Evolutionary conservation across 2,113 vertebrate genomes (phyloP).

Genomic region (Miniopterus natalensis): DNA sequence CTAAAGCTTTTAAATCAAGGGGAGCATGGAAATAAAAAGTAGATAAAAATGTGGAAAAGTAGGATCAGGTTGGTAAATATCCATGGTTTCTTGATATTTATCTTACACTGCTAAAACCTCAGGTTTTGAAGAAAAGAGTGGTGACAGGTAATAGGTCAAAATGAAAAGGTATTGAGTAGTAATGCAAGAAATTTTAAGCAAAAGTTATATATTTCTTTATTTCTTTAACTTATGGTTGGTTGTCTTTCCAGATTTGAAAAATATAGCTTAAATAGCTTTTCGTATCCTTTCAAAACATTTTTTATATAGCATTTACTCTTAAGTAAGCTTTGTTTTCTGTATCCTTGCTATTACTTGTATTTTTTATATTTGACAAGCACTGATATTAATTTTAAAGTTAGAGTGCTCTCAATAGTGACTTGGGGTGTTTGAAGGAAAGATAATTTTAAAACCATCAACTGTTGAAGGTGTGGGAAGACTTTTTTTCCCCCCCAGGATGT

Average conservation of each 20-base stretch:
- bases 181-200: background rate
- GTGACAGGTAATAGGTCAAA: background rate
- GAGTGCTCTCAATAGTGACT: background rate
- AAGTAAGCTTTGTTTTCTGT: background rate
- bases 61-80: background rate
- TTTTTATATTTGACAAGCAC: conserved; percentile 24
- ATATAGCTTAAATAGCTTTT: background rate
- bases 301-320: background rate
- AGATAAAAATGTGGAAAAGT: background rate
- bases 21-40: background rate
- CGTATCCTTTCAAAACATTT: background rate
- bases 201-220: background rate
- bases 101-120: background rate
- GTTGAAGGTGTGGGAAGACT: background rate
- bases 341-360: background rate
- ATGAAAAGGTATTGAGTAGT: background rate
- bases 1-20: background rate
- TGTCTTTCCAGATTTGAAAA: background rate
- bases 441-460: background rate
- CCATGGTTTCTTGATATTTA: background rate
- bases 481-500: background rate
- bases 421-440: background rate
- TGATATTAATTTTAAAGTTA: background rate
- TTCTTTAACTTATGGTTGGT: background rate
- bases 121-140: background rate